A percentile compares a stretch with the other conserved stretches of the same genome.
phyloP scores from a whole-genome alignment of 2,113 vertebrate species.

The Boleophthalmus pectinirostris region DNA sequence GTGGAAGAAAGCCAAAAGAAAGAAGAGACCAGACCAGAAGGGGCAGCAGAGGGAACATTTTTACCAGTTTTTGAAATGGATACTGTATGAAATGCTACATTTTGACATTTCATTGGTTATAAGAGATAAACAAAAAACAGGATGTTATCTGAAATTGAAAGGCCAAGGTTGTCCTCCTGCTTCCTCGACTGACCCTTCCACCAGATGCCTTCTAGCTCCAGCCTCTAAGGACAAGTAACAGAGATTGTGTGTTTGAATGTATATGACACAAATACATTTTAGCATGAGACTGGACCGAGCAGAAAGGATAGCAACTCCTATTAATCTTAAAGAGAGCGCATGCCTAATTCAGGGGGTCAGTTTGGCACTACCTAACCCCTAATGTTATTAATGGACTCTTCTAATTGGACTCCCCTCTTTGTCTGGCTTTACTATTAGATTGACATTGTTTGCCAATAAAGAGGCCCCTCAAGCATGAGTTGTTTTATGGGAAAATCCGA shows the following conservation, averaged over 20 bases:
- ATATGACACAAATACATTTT: slow-evolving; percentile 30
- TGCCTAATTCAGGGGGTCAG: slow-evolving; percentile 57
- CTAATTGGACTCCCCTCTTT: slow-evolving; percentile 52
- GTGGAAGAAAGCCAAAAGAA: slow-evolving; percentile 42
- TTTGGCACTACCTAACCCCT: slow-evolving; percentile 44
- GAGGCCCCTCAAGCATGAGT: slow-evolving; percentile 61
- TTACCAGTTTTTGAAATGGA: slow-evolving; percentile 64
- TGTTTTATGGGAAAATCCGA: slow-evolving; percentile 37
- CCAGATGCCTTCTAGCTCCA: slow-evolving; percentile 74
- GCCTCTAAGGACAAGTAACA: slow-evolving; percentile 50
- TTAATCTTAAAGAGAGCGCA: slow-evolving; percentile 53
- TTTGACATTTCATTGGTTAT: slow-evolving; percentile 23
- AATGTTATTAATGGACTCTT: slow-evolving; percentile 40
- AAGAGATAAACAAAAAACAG: slow-evolving; percentile 12
- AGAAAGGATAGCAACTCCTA: slow-evolving; percentile 35
- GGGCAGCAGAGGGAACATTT: slow-evolving; percentile 46
- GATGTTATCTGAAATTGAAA: slow-evolving; percentile 42
- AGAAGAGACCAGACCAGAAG: slow-evolving; percentile 39
- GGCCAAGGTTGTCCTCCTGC: slow-evolving; percentile 43
- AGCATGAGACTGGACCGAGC: slow-evolving; percentile 40
- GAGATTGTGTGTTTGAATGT: slow-evolving; percentile 24
- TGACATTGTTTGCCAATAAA: slow-evolving; percentile 43
- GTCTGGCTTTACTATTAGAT: slow-evolving; percentile 49
- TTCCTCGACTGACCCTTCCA: slow-evolving; percentile 62
- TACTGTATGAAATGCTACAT: slow-evolving; percentile 61